Evolutionary conservation across 2,888 invertebrate species (phyloP), one percentile per base, ranked within the genome.

Genomic region (Mythimna impura): DNA sequence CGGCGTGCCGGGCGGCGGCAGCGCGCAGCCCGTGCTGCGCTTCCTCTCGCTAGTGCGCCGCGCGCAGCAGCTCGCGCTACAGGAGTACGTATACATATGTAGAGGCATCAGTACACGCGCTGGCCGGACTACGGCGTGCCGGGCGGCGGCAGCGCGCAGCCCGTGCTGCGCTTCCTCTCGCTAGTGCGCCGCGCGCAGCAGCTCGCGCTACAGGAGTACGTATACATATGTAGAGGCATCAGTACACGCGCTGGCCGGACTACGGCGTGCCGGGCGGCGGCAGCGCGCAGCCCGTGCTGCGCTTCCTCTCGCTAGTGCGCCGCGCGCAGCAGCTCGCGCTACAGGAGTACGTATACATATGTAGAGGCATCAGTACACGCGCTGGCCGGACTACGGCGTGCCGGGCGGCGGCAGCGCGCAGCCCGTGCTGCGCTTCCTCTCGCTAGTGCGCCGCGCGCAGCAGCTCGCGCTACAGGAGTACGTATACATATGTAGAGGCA

Each of bases 221-320:
- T 92, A 66, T 98, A 30, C 36, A 20, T 36, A 9, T 60, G 34
- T 50, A 20, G 47, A 47, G 47, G 47, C 47, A 47, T 47, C 98
- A 99, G 97, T 99, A 99, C 96, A 98, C 98, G 78, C 98, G 98
- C 76, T 97, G 97, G 97, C 97, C 99, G 66, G 99, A 99, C 97
- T 99, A 99, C 95, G 99, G 99, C 85, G 99, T 99, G 87, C 99
- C 99, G 86, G 97, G 97, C 92, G 95, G 94, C 80, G 94, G 91
- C 64, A 86, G 80, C 57, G 86, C 86, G 34, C 77, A 78, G 81
- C 82, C 84, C 50, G 83, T 81, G 65, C 73, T 86, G 78, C 81
- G 87, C 71, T 82, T 99, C 96, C 96, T 99, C 90, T 97, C 97
- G 88, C 97, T 97, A 88, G 99, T 99, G 82, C 97, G 99, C 69